Base-by-base conservation (phyloP, 92 coral and sea anemone genomes). In the Meandrina meandrites region DNA sequence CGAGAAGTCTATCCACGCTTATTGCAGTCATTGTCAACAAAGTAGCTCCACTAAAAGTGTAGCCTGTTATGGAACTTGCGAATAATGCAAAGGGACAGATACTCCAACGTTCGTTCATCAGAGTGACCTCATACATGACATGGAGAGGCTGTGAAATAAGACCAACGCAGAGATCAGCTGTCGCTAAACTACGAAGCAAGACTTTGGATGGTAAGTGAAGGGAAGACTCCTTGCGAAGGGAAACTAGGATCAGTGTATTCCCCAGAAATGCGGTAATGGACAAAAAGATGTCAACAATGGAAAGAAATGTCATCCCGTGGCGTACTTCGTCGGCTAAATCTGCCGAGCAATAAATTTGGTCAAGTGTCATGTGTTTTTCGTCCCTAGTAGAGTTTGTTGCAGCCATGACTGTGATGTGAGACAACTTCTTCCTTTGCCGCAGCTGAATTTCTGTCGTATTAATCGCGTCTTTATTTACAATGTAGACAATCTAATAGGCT, bases 1-100 rank as follows among this genome's bases (percentile, higher is more conserved):
- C 90, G 60, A 87, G 62, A 73, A 79, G 79, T 35, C 90, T 67
- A 80, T 87, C 79, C 60, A 87, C 79, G 19, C 81, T 42, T 35
- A 75, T 56, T 27, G 75, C 50, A 4, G 88, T 75, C 60, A 75
- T 10, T 15, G 88, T 84, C 75, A 84, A 42, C 74, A 84, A 19
- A 36, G 88, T 53, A 13, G 36, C 74, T 27, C 73, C 58, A 75
- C 47, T 48, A 36, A 84, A 18, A 66, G 45, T 37, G 34, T 84
- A 31, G n/a, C 88, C 74, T 15, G 81, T 17, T 3, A 76, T 47
- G 42, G 21, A 40, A 57, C 48, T 14, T 0, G 81, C 40, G 2
- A 24, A 7, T 35, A 22, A 68, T 2, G 58, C 42, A 35, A 34
- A 84, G 32, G n/a, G 47, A 76, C 88, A 75, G 47, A 75, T 9